Evolutionary conservation across 2,113 vertebrate genomes (phyloP), one percentile per base, ranked within the genome.

Genomic region (Hyla sarda): DNA sequence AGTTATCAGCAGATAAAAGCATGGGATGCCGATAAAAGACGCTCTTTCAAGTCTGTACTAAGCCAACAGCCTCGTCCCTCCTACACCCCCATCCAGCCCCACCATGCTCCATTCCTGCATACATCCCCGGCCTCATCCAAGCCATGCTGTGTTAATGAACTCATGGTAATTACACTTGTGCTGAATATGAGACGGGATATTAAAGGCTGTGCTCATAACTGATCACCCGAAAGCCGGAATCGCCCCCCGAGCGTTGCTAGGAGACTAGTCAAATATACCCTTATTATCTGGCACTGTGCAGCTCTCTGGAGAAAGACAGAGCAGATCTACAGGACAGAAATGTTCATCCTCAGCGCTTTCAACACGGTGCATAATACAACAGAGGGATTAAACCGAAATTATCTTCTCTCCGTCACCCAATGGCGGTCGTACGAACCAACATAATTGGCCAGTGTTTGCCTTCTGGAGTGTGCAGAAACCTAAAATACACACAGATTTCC

Each of bases 1-100:
- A 94, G 92, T 95, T 92, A 93, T 88, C 88, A 90, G 90, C 89
- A 93, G 94, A 91, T 90, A 92, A 93, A 92, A 87, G 85, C 32
- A 56, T 82, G 25, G 71, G 37, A 80, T 87, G 89, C 90, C 92
- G 92, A 92, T 90, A 91, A 91, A 90, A 92, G 90, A 89, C 89
- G 91, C 90, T 93, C 93, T 91, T 82, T 92, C 89, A 87, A 82
- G 77, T 74, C 85, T 50, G 48, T 58, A 50, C 30, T 16, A 37
- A 87, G 69, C 47, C 50, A 56, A n/a, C 85, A 74, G 77, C 67
- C 11, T 87, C 76, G 23, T 72, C 62, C 58, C 32, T 47, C 25
- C 9, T 23, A 21, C 37, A 30, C 65, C 50, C 62, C 84, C 32
- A 25, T 71, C 60, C 37, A n/a, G 41, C 73, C 23, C 54, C 62